Evolutionary conservation across 2,888 invertebrate species (phyloP), one percentile per base, ranked within the genome.

Genomic region (Hydriomena furcata): DNA sequence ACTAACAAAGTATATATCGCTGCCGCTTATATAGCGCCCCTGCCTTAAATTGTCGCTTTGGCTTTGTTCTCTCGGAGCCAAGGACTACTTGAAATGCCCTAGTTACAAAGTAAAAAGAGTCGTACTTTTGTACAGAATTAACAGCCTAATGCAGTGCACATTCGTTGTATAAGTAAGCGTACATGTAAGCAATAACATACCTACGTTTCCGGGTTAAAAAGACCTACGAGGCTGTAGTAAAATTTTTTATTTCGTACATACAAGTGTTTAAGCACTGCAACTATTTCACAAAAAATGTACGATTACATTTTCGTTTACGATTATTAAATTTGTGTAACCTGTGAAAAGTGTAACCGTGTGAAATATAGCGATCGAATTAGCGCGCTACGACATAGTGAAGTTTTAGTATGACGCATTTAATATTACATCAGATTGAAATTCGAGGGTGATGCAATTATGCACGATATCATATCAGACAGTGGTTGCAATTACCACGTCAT

Each of bases 51-150:
- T 40, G 37, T 27, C 46, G 32, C 54, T 60, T 55, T 54, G 47
- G 36, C 57, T 58, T 51, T 42, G 55, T 60, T 50, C 43, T 48
- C 58, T 60, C 52, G 44, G 50, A 56, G 56, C 57, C 54, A 58
- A 71, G 67, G 54, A 68, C 66, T 69, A 68, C 75, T 76, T 65
- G 61, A 68, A 67, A 61, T 61, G 73, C 55, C 62, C 72, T 55
- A 73, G 66, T 66, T 76, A 38, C 38, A 46, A 49, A 31, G 55
- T 20, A 58, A 56, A 63, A 63, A 51, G 47, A 60, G 61, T 56
- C 58, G 60, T 38, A 53, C 54, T 65, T 63, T 55, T 55, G 32
- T 56, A 35, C 45, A 54, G 54, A 50, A 66, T 37, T 38, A 28
- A 35, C 56, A 57, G 53, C 51, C 44, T 49, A 62, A 57, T 60